Base-by-base conservation (phyloP, 1,140 invertebrate species). In the Drosophila pseudoobscura region DNA sequence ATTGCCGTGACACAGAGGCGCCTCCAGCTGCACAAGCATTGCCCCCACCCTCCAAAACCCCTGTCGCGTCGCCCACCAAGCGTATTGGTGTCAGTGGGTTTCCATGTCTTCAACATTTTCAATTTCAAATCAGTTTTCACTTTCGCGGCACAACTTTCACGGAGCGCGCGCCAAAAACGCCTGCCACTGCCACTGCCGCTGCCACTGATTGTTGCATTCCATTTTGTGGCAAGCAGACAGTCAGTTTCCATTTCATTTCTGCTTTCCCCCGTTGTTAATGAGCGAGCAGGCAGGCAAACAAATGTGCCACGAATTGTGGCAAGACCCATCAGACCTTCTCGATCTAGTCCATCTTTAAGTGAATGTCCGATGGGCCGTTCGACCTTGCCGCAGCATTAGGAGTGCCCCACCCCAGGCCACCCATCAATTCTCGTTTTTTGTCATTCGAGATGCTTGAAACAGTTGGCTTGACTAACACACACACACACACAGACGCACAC, bases 141-240 rank as follows among this genome's bases (percentile, higher is more conserved):
- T 84, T 84, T 84, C 80, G 66, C 80, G 50, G 59, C 8, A 43
- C 47, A 76, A 85, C 80, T 85, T 85, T 85, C 80, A 80, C 80
- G n/a, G 22, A 53, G 49, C 29, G 43, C 31, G 56, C 20, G 44
- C 43, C 52, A 39, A 20, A 20, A 41, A 15, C 11, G 8, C 39
- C 41, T 26, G 22, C 17, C 24, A 13, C 45, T 44, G 29, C 60
- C 17, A 11, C 41, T 26, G 22, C 17, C 24, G 8, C 45, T 44
- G 29, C 60, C 17, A 11, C 51, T 20, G 47, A 31, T 41, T 49
- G 29, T 59, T 68, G 64, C 64, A 68, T 54, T 61, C 64, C 57
- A 29, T 15, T 39, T 59, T 46, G 45, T 59, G 56, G 56, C 56
- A 41, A 45, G 44, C 24, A 35, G 24, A 20, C 55, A 31, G 57